Evolutionary conservation across 1,140 invertebrate genomes (phyloP).

Genomic region (Nebria ingens): DNA sequence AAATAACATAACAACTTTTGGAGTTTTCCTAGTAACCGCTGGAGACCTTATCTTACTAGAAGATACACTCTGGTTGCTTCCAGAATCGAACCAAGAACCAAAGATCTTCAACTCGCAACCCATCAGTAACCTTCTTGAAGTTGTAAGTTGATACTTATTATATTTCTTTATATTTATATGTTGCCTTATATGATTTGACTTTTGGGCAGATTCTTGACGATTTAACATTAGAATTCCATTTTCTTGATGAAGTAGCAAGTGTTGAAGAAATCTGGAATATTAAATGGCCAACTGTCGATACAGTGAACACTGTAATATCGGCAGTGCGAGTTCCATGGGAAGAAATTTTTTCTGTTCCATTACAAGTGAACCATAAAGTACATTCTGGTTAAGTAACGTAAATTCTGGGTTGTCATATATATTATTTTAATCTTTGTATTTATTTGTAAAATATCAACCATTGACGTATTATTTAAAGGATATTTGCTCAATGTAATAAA

Average conservation of each 20-base stretch:
- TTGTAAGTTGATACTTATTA: conserved; percentile 30
- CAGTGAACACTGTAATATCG: conserved; percentile 32
- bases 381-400: not conserved
- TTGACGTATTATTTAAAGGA: too few species aligned
- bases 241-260: conserved; percentile 31
- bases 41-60: conserved; percentile 29
- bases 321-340: conserved; percentile 37
- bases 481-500: too few species aligned
- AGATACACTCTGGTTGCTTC: conserved; percentile 33
- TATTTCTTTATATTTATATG: not conserved
- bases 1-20: conserved; percentile 22
- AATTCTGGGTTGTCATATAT: too few species aligned
- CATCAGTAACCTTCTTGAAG: conserved; percentile 37
- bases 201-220: conserved; percentile 26
- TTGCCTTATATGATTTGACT: conserved; percentile 5
- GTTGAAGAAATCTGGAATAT: conserved; percentile 33
- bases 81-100: conserved; percentile 26
- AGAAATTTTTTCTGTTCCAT: conserved; percentile 35
- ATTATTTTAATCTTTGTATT: too few species aligned
- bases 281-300: conserved; percentile 28
- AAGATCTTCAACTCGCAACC: conserved; percentile 28
- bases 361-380: conserved; percentile 25
- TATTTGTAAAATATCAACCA: too few species aligned
- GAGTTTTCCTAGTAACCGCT: conserved; percentile 30
- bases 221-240: conserved; percentile 28